Base-by-base conservation (phyloP, 2,888 invertebrate species). In the Branchellion lobata region DNA sequence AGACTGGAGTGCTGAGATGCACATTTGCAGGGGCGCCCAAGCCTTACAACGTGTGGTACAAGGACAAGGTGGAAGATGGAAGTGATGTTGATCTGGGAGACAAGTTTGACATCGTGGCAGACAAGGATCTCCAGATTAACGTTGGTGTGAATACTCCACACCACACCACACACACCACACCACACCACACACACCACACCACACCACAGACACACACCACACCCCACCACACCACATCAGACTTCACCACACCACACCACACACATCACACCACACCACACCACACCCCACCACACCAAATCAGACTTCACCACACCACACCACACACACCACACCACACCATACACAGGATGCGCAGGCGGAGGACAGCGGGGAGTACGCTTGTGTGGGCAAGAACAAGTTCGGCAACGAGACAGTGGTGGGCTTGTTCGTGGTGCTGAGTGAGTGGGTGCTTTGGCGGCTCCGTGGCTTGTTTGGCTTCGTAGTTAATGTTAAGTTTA, bases 21-120 rank as follows among this genome's bases (percentile, higher is more conserved):
- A 91, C 92, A 82, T 96, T 96, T 79, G 94, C 95, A 88, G 98
- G 97, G 81, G 96, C 97, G 3, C 99, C 99, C 29, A 93, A 93
- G 85, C 98, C 99, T 0, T 91, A 92, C 85, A 93, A 98, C 76
- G 93, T 93, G 86, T 98, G 97, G 97, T 91, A 93, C 79, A 71
- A 79, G 11, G 79, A 74, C 18, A 11, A 79, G 24, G 5, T 31
- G 1, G 27, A 24, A 18, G 47, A 29, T 21, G 51, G 74, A 3
- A 31, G 36, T 14, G 76, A 80, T 14, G n/a, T 27, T 14, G 68
- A 53, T 14, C 47, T 61, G 34, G 77, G 65, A 33, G 47, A 76
- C 69, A 69, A 40, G 34, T 75, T 51, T 31, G 51, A 36, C 47
- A 27, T 76, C n/a, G 69, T 33, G 8, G 77, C 69, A 33, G 77